Conservation (phyloP, 2,113 vertebrate genomes). For the Nerophis ophidion region DNA sequence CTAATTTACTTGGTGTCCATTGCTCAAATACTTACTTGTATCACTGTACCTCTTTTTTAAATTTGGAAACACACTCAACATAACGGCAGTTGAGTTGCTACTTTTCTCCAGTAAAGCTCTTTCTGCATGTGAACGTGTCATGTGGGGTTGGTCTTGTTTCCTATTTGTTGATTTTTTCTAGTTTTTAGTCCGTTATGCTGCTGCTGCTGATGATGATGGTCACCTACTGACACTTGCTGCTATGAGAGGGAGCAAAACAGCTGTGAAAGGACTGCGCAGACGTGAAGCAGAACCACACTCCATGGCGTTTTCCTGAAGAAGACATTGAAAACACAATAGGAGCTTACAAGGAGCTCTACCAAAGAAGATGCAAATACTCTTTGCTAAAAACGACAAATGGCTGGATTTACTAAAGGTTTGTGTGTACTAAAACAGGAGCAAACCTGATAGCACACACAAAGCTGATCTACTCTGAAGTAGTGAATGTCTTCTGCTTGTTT, state of each 20-base stretch:
- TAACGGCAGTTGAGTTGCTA: conserved; percentile 8
- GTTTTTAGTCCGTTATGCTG: conserved; percentile 22
- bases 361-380: too few species aligned
- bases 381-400: too few species aligned
- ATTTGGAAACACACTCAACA: conserved; percentile 36
- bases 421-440: too few species aligned
- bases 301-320: conserved; percentile 86
- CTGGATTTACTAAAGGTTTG: too few species aligned
- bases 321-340: conserved; percentile 10
- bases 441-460: too few species aligned
- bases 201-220: conserved; percentile 49
- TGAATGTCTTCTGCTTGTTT: too few species aligned
- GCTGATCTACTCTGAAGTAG: too few species aligned
- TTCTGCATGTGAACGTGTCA: conserved; percentile 44
- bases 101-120: conserved; percentile 25
- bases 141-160: conserved; percentile 42
- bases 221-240: conserved; percentile 80
- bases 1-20: background rate
- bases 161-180: conserved; percentile 45
- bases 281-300: conserved; percentile 83
- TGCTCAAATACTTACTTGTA: conserved; percentile 14
- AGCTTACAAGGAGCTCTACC: too few species aligned
- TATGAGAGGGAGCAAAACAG: conserved; percentile 74
- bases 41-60: conserved; percentile 1
- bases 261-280: conserved; percentile 62